Conservation (phyloP, 2,797 vertebrate species). For the Galago senegalensis region DNA sequence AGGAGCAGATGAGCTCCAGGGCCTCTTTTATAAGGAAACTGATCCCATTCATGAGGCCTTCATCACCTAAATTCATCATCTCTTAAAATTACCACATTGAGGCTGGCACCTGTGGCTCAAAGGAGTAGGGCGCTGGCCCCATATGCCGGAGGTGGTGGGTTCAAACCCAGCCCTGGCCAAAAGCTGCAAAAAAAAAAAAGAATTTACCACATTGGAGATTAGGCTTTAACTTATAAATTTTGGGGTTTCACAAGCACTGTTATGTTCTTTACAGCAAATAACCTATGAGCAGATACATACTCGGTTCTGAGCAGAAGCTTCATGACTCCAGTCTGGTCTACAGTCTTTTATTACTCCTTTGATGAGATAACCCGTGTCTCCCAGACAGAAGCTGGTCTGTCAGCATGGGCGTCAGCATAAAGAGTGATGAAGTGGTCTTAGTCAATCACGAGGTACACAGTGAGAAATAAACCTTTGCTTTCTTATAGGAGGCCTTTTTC, state of each 20-base stretch:
- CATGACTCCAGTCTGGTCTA: too few relatives aligned
- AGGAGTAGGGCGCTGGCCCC: too few relatives aligned
- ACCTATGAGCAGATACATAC: not conserved
- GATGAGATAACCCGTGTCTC: not conserved
- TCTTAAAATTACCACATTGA: not conserved
- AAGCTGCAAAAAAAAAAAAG: too few relatives aligned
- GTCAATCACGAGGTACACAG: not conserved
- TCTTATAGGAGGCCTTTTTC: not conserved
- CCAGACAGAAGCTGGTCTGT: not conserved
- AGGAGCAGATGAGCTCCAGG: not conserved
- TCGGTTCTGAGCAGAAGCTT: not conserved
- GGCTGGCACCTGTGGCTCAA: too few relatives aligned
- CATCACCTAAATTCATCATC: not conserved
- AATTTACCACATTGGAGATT: not conserved
- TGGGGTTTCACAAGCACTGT: not conserved
- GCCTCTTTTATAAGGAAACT: not conserved
- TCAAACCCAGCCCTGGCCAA: too few relatives aligned
- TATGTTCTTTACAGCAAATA: not conserved
- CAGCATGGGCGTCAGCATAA: not conserved
- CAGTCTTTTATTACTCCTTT: not conserved
- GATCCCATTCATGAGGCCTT: not conserved
- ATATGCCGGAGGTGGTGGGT: too few relatives aligned
- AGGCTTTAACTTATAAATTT: not conserved
- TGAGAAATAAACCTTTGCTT: not conserved
- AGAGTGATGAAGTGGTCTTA: not conserved